A percentile compares a stretch with the other conserved stretches of the same genome.
These are phyloP conservation scores for Platyrinchus mystaceus DNA, from an alignment of 2,797 vertebrate genomes.

Conservation along the genomic window DNA sequence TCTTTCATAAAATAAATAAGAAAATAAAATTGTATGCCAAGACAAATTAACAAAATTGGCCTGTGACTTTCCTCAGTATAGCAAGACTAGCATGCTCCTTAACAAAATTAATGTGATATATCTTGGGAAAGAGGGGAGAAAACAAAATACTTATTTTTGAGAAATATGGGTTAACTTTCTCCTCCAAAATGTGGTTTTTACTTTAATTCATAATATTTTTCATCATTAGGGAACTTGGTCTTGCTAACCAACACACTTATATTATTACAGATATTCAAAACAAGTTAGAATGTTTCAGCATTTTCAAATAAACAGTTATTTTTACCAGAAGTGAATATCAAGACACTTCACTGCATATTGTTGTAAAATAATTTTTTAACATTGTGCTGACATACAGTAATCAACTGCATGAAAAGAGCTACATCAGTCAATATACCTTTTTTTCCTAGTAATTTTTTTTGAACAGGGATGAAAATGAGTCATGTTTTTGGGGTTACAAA, in stretches of 20 bases:
- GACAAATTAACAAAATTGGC: neutral
- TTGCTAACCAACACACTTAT: neutral
- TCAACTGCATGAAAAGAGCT: neutral
- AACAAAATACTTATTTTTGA: neutral
- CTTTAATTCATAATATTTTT: neutral
- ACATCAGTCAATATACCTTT: neutral
- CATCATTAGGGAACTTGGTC: neutral
- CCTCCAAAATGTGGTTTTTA: neutral
- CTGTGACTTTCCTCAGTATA: neutral
- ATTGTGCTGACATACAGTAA: neutral
- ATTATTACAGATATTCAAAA: neutral
- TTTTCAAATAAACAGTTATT: neutral
- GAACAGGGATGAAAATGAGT: neutral
- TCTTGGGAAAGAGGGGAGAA: neutral
- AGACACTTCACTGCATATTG: neutral
- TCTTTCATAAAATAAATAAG: neutral
- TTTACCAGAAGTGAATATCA: neutral
- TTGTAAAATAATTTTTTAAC: neutral
- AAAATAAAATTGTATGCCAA: neutral
- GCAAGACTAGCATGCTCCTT: neutral
- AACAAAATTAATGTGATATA: neutral
- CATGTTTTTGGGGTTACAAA: neutral
- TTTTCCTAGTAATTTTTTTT: neutral
- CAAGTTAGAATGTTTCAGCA: neutral
- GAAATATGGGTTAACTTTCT: neutral